These are phyloP conservation scores for Denticeps clupeoides DNA, from an alignment of 2,797 vertebrate genomes.

Conservation along the genomic window DNA sequence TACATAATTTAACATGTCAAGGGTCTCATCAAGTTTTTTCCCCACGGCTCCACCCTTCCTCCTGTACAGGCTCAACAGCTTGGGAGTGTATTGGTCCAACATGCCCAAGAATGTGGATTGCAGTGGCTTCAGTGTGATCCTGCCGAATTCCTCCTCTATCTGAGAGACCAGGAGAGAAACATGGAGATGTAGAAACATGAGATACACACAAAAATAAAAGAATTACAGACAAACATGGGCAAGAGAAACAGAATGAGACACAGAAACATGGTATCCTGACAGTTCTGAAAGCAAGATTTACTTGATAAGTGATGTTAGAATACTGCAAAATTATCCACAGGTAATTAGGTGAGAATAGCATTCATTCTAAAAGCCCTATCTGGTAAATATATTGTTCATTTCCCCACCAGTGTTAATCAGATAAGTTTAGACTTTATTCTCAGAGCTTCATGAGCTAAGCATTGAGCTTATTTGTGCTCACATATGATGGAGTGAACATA, in stretches of 20 bases:
- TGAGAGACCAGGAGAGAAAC: too few species aligned
- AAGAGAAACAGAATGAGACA: too few species aligned
- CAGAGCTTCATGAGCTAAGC: too few species aligned
- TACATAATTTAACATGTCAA: slow-evolving; percentile 23
- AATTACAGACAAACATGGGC: slow-evolving; percentile 5
- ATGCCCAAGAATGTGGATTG: not conserved
- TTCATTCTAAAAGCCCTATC: not conserved
- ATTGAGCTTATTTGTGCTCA: too few species aligned
- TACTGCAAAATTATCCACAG: not conserved
- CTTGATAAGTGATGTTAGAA: too few species aligned
- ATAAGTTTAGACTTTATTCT: too few species aligned
- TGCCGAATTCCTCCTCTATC: too few species aligned
- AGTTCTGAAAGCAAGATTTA: not conserved
- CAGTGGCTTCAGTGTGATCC: too few species aligned
- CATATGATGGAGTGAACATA: too few species aligned
- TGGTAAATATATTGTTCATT: not conserved
- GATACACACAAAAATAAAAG: not conserved
- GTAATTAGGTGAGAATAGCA: not conserved
- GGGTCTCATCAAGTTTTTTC: slow-evolving; percentile 19
- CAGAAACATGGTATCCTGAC: not conserved
- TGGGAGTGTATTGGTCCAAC: slow-evolving; percentile 8
- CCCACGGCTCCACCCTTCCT: too few species aligned
- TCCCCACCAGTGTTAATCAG: too few species aligned
- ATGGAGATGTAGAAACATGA: slow-evolving; percentile 6
- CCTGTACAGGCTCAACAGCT: too few species aligned